Conservation (phyloP, 2,888 invertebrate species). For the Dioctria linearis region DNA sequence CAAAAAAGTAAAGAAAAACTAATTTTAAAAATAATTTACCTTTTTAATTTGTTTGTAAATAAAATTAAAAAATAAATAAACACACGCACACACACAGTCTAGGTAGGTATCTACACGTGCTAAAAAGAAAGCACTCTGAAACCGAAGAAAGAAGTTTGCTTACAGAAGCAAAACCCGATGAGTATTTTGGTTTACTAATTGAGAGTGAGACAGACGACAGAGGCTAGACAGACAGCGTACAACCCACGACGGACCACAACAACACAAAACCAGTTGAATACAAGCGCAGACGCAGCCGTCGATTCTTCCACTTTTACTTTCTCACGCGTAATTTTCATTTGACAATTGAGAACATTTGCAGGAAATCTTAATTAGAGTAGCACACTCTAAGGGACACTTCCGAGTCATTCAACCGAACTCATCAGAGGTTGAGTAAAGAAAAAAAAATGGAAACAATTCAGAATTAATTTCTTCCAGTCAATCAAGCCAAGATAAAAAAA, state of each 20-base stretch:
- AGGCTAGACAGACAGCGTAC: not conserved
- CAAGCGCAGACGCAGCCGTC: not conserved
- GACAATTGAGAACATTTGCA: conserved; percentile 44
- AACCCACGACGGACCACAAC: not conserved
- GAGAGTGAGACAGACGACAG: not conserved
- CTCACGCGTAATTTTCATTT: conserved; percentile 48
- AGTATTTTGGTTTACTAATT: no score
- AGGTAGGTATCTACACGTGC: not conserved
- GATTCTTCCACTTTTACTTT: conserved; percentile 42
- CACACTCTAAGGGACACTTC: not conserved
- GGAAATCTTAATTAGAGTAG: conserved; percentile 47
- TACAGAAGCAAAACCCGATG: no score
- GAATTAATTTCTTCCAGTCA: not conserved
- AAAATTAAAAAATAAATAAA: not conserved
- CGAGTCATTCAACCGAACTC: not conserved
- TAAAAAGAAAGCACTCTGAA: not conserved
- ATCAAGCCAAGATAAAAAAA: no score
- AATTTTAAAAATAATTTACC: no score
- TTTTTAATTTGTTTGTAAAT: not conserved
- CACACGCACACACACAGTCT: not conserved
- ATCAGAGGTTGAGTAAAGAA: not conserved
- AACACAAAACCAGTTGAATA: not conserved
- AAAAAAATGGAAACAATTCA: conserved; percentile 40
- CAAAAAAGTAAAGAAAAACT: no score
- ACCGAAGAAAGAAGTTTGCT: no score